These are phyloP conservation scores for Drosophila leontia DNA, from an alignment of 1,140 invertebrate genomes.

Conservation along the genomic window DNA sequence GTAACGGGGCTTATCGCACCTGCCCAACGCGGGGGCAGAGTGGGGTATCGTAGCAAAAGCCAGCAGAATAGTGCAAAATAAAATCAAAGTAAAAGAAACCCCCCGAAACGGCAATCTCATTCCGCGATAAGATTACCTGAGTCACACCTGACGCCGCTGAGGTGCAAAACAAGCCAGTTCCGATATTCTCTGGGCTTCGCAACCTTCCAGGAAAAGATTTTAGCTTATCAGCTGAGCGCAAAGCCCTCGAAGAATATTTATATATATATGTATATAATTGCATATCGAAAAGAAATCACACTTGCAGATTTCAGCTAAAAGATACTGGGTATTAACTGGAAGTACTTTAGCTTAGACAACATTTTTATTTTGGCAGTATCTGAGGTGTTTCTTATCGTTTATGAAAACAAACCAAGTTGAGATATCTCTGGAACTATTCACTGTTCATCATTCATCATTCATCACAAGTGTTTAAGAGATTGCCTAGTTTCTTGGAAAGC, in stretches of 20 bases:
- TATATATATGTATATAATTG: neutral
- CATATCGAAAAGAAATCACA: conserved; percentile 17
- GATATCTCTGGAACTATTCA: neutral
- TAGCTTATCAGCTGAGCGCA: conserved; percentile 10
- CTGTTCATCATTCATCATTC: neutral
- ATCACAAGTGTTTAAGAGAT: too few relatives aligned
- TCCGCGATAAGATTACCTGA: conserved; percentile 55
- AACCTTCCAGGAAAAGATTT: conserved; percentile 40
- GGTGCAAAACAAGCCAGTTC: conserved; percentile 20
- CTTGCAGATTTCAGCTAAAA: conserved; percentile 5
- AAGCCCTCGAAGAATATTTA: conserved; percentile 3
- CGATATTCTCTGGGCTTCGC: neutral
- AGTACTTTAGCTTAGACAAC: conserved; percentile 2
- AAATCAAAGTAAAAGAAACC: conserved; percentile 42
- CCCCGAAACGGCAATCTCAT: conserved; percentile 32
- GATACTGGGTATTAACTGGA: conserved; percentile 9
- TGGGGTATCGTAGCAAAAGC: conserved; percentile 13
- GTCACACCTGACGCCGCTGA: conserved; percentile 7
- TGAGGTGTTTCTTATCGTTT: neutral
- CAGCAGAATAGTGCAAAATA: conserved; percentile 23
- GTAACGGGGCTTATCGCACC: conserved; percentile 37
- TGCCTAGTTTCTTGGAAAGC: neutral
- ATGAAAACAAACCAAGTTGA: neutral
- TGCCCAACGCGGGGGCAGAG: neutral
- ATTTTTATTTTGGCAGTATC: conserved; percentile 4